Percentiles rank a stretch among this genome's conserved stretches.
phyloP scores from a whole-genome alignment of 2,888 invertebrate genomes.

The Brenthis hecate region DNA sequence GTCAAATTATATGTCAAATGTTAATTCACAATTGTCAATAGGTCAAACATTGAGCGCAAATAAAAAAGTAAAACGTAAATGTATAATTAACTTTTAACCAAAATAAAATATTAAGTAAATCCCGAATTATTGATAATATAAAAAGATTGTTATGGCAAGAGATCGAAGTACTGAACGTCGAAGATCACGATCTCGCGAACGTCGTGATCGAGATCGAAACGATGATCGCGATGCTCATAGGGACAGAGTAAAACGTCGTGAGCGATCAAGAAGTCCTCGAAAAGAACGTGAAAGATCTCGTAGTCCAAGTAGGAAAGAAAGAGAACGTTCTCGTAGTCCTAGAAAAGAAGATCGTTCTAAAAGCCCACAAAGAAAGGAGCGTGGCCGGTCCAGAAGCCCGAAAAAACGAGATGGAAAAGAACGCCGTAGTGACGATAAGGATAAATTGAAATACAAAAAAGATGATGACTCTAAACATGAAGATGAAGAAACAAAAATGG shows the following conservation, averaged over 20 bases:
- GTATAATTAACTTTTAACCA: too few species aligned
- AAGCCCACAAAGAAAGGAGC: constrained; percentile 59
- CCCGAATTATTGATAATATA: too few species aligned
- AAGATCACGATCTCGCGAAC: constrained; percentile 71
- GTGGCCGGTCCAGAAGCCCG: constrained; percentile 65
- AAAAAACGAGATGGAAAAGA: constrained; percentile 69
- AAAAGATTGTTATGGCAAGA: constrained; percentile 56
- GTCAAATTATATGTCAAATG: too few species aligned
- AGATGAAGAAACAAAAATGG: constrained; percentile 64
- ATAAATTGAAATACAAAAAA: constrained; percentile 64
- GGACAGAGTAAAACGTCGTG: constrained; percentile 69
- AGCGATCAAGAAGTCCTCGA: constrained; percentile 65
- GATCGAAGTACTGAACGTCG: constrained; percentile 72
- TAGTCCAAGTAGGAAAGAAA: constrained; percentile 64
- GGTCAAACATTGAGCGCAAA: too few species aligned
- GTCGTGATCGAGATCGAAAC: constrained; percentile 70
- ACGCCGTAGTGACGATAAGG: constrained; percentile 69
- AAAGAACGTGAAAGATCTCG: constrained; percentile 62
- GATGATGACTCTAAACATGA: constrained; percentile 61
- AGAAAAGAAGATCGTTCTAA: constrained; percentile 47
- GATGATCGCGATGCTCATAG: constrained; percentile 71
- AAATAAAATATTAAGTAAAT: too few species aligned
- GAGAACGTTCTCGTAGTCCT: constrained; percentile 54
- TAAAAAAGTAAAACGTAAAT: too few species aligned
- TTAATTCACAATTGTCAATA: too few species aligned